phyloP scores from a whole-genome alignment of 2,113 vertebrate genomes.

The Hippocampus mohnikei region DNA sequence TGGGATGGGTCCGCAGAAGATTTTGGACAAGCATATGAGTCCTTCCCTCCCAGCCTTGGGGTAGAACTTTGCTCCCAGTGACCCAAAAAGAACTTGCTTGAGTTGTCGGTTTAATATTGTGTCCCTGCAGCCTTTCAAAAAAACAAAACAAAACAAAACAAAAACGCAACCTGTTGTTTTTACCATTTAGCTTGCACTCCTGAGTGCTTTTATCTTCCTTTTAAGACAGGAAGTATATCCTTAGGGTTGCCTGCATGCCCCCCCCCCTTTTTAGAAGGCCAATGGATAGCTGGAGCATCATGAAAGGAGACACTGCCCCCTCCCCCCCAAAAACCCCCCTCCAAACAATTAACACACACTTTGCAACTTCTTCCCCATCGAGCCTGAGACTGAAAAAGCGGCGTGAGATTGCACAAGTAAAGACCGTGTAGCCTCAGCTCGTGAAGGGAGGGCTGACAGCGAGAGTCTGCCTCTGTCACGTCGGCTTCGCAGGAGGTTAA shows the following conservation, averaged over 20 bases:
- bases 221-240: constrained; percentile 26
- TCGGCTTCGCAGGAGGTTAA: constrained; percentile 20
- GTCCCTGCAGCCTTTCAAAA: too few species aligned
- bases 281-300: constrained; percentile 26
- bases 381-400: constrained; percentile 14
- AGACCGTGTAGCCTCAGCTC: constrained; percentile 11
- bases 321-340: not conserved
- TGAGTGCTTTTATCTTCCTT: constrained; percentile 45
- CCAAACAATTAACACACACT: constrained; percentile 16
- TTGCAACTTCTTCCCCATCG: constrained; percentile 2
- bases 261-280: constrained; percentile 20
- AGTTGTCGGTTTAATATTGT: too few species aligned
- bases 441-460: constrained; percentile 19
- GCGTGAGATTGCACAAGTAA: constrained; percentile 40
- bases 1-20: not conserved
- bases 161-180: constrained; percentile 24
- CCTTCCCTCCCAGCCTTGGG: too few species aligned
- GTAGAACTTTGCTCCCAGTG: too few species aligned
- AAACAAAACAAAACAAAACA: not conserved
- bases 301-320: not conserved
- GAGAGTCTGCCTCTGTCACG: constrained; percentile 42
- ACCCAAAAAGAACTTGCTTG: too few species aligned
- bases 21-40: too few species aligned
- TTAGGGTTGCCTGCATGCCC: constrained; percentile 11
- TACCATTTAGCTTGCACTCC: constrained; percentile 21